Evolutionary conservation across 2,888 invertebrate species (phyloP).

Genomic region (Alentia gelatinosa): DNA sequence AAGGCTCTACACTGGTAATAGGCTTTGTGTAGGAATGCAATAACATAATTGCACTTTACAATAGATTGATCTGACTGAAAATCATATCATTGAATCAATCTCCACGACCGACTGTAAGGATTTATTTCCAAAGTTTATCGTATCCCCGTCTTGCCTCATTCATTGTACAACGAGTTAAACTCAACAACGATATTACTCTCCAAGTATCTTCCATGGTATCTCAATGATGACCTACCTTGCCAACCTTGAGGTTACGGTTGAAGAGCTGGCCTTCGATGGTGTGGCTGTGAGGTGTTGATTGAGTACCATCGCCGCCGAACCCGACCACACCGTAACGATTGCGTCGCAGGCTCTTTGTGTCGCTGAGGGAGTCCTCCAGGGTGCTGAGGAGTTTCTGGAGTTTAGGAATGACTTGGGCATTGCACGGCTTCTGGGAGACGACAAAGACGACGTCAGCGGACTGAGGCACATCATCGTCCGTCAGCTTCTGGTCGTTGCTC

Average conservation of each 20-base stretch:
- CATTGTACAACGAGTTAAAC: too few species aligned
- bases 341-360: constrained; percentile 69
- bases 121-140: too few species aligned
- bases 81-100: too few species aligned
- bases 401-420: constrained; percentile 84
- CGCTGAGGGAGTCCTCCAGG: neutral
- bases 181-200: too few species aligned
- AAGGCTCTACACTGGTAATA: too few species aligned
- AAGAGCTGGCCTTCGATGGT: constrained; percentile 81
- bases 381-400: constrained; percentile 49
- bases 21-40: too few species aligned
- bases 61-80: too few species aligned
- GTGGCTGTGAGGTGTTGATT: constrained; percentile 86
- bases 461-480: constrained; percentile 82
- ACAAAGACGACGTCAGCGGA: constrained; percentile 91
- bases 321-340: constrained; percentile 85
- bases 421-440: constrained; percentile 92
- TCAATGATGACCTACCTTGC: constrained; percentile 6
- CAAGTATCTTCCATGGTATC: too few species aligned
- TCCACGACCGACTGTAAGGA: too few species aligned
- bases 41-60: too few species aligned
- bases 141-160: too few species aligned
- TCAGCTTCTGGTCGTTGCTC: neutral
- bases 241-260: constrained; percentile 64
- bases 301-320: constrained; percentile 87